These are phyloP conservation scores for Poecile atricapillus DNA, from an alignment of 2,113 vertebrate genomes.

Conservation along the genomic window DNA sequence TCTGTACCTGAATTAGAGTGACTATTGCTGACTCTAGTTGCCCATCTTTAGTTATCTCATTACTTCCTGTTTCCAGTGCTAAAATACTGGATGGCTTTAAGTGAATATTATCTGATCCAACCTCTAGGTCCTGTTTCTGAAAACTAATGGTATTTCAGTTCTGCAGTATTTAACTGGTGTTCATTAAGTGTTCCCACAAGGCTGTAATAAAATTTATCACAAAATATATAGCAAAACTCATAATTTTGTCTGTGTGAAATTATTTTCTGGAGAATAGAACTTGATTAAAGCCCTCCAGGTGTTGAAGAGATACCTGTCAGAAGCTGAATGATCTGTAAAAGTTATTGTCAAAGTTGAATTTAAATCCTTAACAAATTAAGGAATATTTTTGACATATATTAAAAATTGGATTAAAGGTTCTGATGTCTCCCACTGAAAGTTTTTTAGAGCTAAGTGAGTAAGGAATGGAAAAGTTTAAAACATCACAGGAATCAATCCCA, in stretches of 20 bases:
- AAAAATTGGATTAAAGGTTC: not conserved
- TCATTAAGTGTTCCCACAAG: accelerated
- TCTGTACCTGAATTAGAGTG: not conserved
- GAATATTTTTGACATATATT: not conserved
- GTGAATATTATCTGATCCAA: not conserved
- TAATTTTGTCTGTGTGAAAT: not conserved
- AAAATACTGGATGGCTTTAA: not conserved
- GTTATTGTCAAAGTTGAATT: not conserved
- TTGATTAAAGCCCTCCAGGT: not conserved
- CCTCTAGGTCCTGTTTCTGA: not conserved
- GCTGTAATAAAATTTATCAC: not conserved
- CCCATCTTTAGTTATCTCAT: not conserved
- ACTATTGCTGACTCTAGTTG: not conserved
- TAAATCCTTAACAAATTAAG: not conserved
- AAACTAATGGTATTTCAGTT: not conserved
- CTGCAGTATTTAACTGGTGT: not conserved
- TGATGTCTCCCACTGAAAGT: not conserved
- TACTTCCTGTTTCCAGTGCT: not conserved
- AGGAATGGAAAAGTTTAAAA: not conserved
- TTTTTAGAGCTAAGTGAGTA: not conserved
- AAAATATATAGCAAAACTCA: not conserved
- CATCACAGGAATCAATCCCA: not conserved
- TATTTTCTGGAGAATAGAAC: not conserved
- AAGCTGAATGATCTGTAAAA: not conserved
- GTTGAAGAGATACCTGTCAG: not conserved